A percentile compares a stretch with the other conserved stretches of the same genome.
phyloP scores from a whole-genome alignment of 2,888 invertebrate species.

The Trachelus troglodyta region DNA sequence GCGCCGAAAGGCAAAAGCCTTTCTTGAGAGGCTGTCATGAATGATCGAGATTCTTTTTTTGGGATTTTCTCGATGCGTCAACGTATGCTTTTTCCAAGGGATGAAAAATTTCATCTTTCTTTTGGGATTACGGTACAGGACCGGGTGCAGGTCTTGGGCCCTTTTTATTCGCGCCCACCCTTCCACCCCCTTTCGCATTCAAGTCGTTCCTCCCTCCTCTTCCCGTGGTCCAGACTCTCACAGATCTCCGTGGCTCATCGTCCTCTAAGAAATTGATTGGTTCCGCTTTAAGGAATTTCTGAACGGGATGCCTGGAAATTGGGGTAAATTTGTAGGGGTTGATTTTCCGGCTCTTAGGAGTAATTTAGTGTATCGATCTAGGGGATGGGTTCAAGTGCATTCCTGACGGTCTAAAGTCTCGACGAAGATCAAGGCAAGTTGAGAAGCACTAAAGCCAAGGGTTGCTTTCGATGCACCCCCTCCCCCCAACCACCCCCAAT shows the following conservation, averaged over 20 bases:
- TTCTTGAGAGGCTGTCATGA: neutral
- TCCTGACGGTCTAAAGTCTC: neutral
- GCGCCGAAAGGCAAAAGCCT: neutral
- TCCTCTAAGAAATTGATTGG: neutral
- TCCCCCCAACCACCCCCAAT: rapidly evolving
- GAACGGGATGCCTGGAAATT: neutral
- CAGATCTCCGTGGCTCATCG: neutral
- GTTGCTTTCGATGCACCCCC: neutral
- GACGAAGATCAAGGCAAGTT: neutral
- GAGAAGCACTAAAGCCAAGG: neutral
- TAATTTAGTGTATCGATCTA: neutral
- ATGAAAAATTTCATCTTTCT: neutral
- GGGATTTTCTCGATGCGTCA: neutral
- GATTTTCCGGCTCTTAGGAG: neutral
- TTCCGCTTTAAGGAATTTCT: neutral
- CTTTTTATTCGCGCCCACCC: neutral
- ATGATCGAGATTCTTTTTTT: neutral
- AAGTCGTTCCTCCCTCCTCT: neutral
- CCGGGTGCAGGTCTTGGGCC: neutral
- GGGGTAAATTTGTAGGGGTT: neutral
- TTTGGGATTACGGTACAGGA: neutral
- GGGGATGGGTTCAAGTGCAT: neutral
- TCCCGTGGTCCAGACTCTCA: neutral
- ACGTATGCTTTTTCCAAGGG: neutral
- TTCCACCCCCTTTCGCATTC: neutral